Percentiles rank a stretch among this genome's conserved stretches.
phyloP scores from a whole-genome alignment of 2,797 vertebrate species.

The Apodemus agrarius region DNA sequence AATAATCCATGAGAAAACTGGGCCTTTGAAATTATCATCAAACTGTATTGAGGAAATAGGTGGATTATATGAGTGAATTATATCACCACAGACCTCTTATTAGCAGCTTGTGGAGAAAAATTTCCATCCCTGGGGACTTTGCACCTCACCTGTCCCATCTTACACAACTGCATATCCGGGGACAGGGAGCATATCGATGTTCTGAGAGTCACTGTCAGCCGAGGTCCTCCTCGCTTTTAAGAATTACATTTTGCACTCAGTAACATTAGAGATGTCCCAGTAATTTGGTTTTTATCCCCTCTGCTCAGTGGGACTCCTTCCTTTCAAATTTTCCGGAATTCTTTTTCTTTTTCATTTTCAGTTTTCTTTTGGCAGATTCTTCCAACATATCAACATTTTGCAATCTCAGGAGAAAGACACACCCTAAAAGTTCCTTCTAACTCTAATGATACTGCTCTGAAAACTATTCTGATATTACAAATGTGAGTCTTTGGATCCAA shows the following conservation, averaged over 20 bases:
- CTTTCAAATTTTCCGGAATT: background rate
- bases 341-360: background rate
- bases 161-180: background rate
- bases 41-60: background rate
- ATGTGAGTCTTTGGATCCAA: background rate
- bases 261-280: background rate
- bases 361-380: background rate
- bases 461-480: background rate
- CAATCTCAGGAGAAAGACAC: constrained; percentile 21
- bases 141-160: background rate
- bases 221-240: background rate
- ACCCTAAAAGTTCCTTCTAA: background rate
- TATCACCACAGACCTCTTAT: background rate
- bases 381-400: background rate
- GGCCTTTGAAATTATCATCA: background rate
- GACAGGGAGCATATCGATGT: background rate
- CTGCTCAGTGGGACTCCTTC: background rate
- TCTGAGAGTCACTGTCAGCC: background rate
- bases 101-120: background rate
- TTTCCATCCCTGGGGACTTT: background rate
- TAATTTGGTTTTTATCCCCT: background rate
- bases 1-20: background rate
- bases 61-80: background rate
- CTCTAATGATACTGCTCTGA: background rate
- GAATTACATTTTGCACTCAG: background rate